Conservation (phyloP, 2,797 vertebrate genomes). For the Schizopygopsis pylzovi region DNA sequence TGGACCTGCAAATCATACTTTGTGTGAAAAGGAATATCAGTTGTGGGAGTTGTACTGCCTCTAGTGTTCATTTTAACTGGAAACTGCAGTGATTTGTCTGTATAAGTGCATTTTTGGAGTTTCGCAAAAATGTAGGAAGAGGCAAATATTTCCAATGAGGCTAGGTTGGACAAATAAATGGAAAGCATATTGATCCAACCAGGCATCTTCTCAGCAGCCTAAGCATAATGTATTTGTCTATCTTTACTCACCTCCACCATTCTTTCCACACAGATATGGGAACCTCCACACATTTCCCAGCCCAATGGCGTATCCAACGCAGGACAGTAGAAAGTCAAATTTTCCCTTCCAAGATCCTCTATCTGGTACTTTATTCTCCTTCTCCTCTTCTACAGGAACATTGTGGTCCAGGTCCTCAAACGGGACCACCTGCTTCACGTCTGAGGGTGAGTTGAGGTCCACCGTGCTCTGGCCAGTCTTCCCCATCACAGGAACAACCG, state of each 20-base stretch:
- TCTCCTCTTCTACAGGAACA: slow-evolving; percentile 59
- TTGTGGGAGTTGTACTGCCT: no score
- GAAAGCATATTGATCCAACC: not conserved
- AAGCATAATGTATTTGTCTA: not conserved
- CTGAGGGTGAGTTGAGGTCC: slow-evolving; percentile 83
- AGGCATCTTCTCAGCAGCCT: not conserved
- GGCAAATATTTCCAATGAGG: no score
- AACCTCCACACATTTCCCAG: slow-evolving; percentile 94
- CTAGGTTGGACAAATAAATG: not conserved
- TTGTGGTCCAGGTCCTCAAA: slow-evolving; percentile 71
- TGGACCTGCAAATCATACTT: no score
- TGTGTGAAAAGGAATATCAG: no score
- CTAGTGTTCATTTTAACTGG: no score
- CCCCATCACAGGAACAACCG: slow-evolving; percentile 74
- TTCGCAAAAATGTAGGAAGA: no score
- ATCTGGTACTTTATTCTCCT: slow-evolving; percentile 79
- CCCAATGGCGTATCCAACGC: slow-evolving; percentile 90
- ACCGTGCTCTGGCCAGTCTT: slow-evolving; percentile 84
- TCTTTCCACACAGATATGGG: slow-evolving; percentile 93
- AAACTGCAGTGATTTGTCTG: no score
- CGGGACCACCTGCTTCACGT: slow-evolving; percentile 81
- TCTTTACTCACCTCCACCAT: slow-evolving; percentile 86
- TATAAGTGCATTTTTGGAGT: no score
- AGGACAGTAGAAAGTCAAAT: slow-evolving; percentile 92
- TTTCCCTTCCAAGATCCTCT: slow-evolving; percentile 92